Conservation (phyloP, 2,888 invertebrate species). For the Sycophila texana region DNA sequence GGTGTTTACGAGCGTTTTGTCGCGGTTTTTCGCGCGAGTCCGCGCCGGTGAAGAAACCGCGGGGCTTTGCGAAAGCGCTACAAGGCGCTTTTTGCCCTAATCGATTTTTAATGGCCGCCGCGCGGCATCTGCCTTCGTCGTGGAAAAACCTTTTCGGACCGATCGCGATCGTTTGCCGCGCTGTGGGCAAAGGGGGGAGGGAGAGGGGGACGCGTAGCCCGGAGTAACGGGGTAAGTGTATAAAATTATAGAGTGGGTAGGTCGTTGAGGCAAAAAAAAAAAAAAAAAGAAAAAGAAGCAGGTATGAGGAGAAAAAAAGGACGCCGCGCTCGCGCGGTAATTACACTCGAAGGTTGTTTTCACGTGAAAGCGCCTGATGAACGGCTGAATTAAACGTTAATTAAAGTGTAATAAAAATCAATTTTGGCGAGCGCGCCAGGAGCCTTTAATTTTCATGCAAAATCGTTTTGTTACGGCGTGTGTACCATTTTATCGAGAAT, state of each 20-base stretch:
- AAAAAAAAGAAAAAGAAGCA: neutral
- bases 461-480: too few species aligned
- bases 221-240: conserved; percentile 19
- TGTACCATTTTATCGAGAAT: too few species aligned
- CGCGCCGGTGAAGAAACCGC: conserved; percentile 40
- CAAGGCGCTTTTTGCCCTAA: conserved; percentile 13
- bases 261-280: neutral
- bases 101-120: conserved; percentile 40
- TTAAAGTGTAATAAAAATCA: conserved; percentile 40
- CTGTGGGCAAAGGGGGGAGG: neutral
- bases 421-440: conserved; percentile 9
- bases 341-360: conserved; percentile 7
- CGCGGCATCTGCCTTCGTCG: neutral
- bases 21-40: conserved; percentile 22
- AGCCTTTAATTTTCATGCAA: neutral
- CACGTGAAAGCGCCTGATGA: conserved; percentile 23
- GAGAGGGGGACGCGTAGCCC: neutral
- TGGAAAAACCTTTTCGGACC: conserved; percentile 9
- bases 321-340: neutral
- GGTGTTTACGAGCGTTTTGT: conserved; percentile 50
- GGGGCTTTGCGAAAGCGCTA: conserved; percentile 31
- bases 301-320: neutral
- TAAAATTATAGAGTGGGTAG: conserved; percentile 1
- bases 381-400: conserved; percentile 27
- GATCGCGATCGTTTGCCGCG: conserved; percentile 31